Percentiles rank a stretch among this genome's conserved stretches.
Evolutionary conservation across 2,888 invertebrate species (phyloP).

Genomic region (Drosophila leonis): DNA sequence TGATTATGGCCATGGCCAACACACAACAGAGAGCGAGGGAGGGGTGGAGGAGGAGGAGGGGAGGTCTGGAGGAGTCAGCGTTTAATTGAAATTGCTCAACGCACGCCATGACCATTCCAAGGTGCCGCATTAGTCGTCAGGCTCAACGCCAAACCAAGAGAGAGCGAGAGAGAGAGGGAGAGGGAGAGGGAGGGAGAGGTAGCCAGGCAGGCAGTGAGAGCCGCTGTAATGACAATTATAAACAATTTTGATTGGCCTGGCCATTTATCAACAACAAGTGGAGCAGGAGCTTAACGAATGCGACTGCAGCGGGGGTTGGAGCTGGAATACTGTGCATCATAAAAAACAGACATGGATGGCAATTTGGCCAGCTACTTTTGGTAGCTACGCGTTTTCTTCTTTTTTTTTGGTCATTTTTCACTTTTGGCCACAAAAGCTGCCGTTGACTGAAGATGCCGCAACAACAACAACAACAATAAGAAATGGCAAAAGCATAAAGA

Average conservation of each 20-base stretch:
- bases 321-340: conserved; percentile 38
- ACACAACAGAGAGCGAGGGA: not conserved
- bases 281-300: conserved; percentile 16
- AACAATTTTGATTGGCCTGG: conserved; percentile 75
- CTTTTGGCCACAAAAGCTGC: conserved; percentile 40
- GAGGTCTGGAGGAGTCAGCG: conserved; percentile 25
- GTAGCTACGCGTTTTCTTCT: conserved; percentile 4
- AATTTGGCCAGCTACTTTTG: conserved; percentile 35
- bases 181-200: too few relatives aligned
- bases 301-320: not conserved
- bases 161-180: not conserved
- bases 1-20: conserved; percentile 68
- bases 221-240: conserved; percentile 71
- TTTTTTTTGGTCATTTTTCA: conserved; percentile 59
- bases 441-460: conserved; percentile 46
- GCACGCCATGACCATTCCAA: conserved; percentile 79
- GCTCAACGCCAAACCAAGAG: conserved; percentile 47
- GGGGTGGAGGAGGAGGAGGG: not conserved
- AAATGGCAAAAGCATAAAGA: conserved; percentile 40
- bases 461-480: conserved; percentile 15
- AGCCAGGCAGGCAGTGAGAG: not conserved
- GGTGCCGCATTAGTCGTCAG: conserved; percentile 80
- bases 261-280: conserved; percentile 65
- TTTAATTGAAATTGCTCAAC: conserved; percentile 79
- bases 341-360: conserved; percentile 70